Evolutionary conservation across 2,797 vertebrate genomes (phyloP).

Genomic region (Notolabrus celidotus): DNA sequence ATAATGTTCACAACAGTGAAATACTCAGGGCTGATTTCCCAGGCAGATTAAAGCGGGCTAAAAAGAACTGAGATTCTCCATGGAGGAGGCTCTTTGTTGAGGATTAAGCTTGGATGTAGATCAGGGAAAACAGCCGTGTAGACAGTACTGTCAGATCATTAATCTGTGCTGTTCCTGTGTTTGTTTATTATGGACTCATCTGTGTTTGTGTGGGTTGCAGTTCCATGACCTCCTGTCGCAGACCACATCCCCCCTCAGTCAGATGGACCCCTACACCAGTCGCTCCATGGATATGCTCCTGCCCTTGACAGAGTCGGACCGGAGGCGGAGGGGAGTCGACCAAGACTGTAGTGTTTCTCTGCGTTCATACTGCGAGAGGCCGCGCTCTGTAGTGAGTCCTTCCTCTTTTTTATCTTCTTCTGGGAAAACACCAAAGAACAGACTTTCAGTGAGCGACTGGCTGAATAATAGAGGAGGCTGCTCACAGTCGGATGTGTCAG

Average conservation of each 20-base stretch:
- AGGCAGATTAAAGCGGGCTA: conserved; percentile 70
- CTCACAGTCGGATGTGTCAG: conserved; percentile 9
- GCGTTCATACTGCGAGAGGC: conserved; percentile 87
- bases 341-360: conserved; percentile 85
- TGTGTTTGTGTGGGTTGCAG: conserved; percentile 76
- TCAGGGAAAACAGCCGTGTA: conserved; percentile 52
- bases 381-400: conserved; percentile 88
- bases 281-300: conserved; percentile 93
- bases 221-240: conserved; percentile 95
- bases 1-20: conserved; percentile 65
- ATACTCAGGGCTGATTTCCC: conserved; percentile 64
- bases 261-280: conserved; percentile 91
- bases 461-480: conserved; percentile 14
- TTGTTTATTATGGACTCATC: conserved; percentile 12
- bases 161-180: conserved; percentile 43
- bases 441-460: conserved; percentile 3
- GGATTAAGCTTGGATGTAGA: conserved; percentile 63
- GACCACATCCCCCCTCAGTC: conserved; percentile 90
- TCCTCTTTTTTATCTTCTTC: conserved; percentile 12
- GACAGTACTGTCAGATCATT: conserved; percentile 54
- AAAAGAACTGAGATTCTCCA: conserved; percentile 60
- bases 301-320: conserved; percentile 85
- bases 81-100: conserved; percentile 58
- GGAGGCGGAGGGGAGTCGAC: conserved; percentile 86
- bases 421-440: neutral